Percentiles rank a stretch among this genome's conserved stretches.
These are phyloP conservation scores for Manis crassicaudata DNA, from an alignment of 2,797 vertebrate genomes.

Conservation along the genomic window DNA sequence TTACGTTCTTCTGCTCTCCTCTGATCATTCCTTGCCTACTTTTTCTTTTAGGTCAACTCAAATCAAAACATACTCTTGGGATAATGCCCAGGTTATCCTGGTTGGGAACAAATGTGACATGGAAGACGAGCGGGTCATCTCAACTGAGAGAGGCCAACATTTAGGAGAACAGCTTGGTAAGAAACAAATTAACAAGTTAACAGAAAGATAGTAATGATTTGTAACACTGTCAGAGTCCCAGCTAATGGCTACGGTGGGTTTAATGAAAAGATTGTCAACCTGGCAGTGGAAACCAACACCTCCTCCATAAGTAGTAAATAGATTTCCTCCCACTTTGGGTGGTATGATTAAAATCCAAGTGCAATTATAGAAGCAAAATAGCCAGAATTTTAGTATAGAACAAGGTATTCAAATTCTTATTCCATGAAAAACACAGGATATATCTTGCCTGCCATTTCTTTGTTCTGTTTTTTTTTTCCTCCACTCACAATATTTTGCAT, in stretches of 20 bases:
- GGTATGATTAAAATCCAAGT: background rate
- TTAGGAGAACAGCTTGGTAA: conserved; percentile 97
- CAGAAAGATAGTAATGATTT: conserved; percentile 38
- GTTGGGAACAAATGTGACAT: conserved; percentile 98
- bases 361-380: background rate
- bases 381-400: background rate
- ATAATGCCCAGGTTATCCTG: conserved; percentile 98
- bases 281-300: background rate
- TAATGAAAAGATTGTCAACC: background rate
- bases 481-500: background rate
- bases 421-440: background rate
- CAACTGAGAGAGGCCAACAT: conserved; percentile 93
- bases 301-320: background rate
- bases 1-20: conserved; percentile 38
- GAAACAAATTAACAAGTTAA: conserved; percentile 59
- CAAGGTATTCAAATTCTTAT: background rate
- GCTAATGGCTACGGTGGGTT: background rate
- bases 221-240: background rate
- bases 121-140: conserved; percentile 96
- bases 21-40: conserved; percentile 64
- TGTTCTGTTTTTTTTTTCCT: background rate
- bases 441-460: background rate
- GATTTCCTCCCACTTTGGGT: background rate
- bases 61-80: conserved; percentile 99
- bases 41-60: conserved; percentile 94